Evolutionary conservation across 2,888 invertebrate genomes (phyloP).

Genomic region (Heliconius aoede): DNA sequence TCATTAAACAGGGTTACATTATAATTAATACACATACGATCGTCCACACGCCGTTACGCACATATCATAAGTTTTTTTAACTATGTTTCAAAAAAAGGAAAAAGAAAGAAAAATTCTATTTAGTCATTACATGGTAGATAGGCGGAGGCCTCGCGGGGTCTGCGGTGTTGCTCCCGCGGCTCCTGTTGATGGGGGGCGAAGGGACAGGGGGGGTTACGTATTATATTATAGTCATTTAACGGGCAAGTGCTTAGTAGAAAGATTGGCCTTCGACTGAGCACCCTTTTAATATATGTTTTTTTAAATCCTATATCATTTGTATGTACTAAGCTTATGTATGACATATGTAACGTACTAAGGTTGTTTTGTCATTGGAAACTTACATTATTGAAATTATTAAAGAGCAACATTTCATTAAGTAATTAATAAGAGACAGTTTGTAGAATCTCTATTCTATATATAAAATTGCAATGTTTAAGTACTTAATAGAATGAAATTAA

Average conservation of each 20-base stretch:
- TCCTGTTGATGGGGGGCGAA: conserved; percentile 65
- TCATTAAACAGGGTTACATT: conserved; percentile 64
- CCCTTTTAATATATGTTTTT: conserved; percentile 12
- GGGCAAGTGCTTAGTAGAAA: conserved; percentile 44
- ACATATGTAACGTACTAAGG: conserved; percentile 66
- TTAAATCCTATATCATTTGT: conserved; percentile 17
- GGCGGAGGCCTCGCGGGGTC: conserved; percentile 65
- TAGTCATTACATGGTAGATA: conserved; percentile 77
- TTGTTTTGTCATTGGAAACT: conserved; percentile 27
- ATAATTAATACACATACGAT: conserved; percentile 76
- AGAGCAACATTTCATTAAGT: no score
- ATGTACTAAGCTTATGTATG: conserved; percentile 35
- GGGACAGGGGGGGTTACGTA: conserved; percentile 60
- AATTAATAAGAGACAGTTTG: no score
- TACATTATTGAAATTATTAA: no score
- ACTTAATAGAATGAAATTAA: background rate
- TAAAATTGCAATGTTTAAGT: background rate
- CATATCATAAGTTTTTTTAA: conserved; percentile 79
- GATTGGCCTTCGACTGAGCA: conserved; percentile 36
- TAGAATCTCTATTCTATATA: no score
- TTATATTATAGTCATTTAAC: conserved; percentile 53
- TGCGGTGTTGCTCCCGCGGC: conserved; percentile 61
- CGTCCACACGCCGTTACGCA: conserved; percentile 81
- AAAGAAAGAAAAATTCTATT: conserved; percentile 76
- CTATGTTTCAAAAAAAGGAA: conserved; percentile 76